phyloP scores from a whole-genome alignment of 64 coral and sea anemone genomes.

The Platygyra sinensis region DNA sequence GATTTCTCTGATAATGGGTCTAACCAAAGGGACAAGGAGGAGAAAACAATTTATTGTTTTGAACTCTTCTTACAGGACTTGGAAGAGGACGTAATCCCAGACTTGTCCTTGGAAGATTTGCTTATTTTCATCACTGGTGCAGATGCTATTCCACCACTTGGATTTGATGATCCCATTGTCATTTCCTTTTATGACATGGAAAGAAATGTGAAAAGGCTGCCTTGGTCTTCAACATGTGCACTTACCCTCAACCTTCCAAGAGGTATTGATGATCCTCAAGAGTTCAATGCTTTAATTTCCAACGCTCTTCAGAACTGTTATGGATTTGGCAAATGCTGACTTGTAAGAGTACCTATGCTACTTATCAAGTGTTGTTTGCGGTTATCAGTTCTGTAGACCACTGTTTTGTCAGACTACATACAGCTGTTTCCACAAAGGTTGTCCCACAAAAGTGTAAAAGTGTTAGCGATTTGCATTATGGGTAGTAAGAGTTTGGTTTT shows the following conservation, averaged over 20 bases:
- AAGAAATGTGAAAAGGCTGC: conserved; percentile 21
- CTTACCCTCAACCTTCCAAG: no score
- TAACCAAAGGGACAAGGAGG: conserved; percentile 54
- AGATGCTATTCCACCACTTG: conserved; percentile 45
- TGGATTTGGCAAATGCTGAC: no score
- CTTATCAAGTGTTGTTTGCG: no score
- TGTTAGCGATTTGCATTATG: no score
- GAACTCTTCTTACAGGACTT: conserved; percentile 69
- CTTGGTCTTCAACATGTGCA: conserved; percentile 79
- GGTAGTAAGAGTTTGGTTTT: no score
- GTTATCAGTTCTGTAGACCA: no score
- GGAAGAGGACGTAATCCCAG: conserved; percentile 53
- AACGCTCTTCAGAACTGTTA: conserved; percentile 58
- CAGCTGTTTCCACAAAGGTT: no score
- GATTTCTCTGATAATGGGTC: conserved; percentile 59
- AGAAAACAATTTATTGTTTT: conserved; percentile 69
- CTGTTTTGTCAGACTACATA: no score
- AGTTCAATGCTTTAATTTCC: conserved; percentile 43
- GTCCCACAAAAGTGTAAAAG: no score
- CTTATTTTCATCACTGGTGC: conserved; percentile 66
- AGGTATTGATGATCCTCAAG: conserved; percentile 56
- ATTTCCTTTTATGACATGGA: conserved; percentile 52
- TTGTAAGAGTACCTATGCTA: no score
- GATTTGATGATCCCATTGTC: conserved; percentile 41
- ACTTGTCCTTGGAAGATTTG: conserved; percentile 46